Evolutionary conservation across 1,140 invertebrate species (phyloP).

Genomic region (Drosophila pseudoobscura): DNA sequence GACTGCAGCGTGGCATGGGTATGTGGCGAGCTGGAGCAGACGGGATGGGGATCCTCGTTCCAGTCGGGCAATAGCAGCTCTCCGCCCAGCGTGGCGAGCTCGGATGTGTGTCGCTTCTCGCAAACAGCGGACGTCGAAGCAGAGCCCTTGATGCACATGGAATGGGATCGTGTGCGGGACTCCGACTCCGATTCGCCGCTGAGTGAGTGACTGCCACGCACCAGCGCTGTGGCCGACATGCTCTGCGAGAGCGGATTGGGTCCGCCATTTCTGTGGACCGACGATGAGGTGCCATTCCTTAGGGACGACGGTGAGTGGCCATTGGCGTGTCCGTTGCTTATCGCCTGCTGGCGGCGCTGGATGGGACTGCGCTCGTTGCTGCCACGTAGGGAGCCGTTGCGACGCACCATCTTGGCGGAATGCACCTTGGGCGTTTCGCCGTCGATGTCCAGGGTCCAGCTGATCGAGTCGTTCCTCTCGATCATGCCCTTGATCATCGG

Average conservation of each 20-base stretch:
- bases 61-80: conserved; percentile 41
- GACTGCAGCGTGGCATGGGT: conserved; percentile 3
- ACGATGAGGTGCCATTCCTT: conserved; percentile 3
- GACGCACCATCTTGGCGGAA: conserved; percentile 85
- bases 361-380: conserved; percentile 72
- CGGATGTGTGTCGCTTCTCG: conserved; percentile 2
- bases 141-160: conserved; percentile 58
- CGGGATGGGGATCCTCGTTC: conserved; percentile 22
- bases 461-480: conserved; percentile 92
- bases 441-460: conserved; percentile 91
- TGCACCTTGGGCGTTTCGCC: conserved; percentile 87
- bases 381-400: conserved; percentile 85
- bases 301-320: background rate
- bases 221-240: conserved; percentile 84
- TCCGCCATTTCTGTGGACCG: conserved; percentile 25
- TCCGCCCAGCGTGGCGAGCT: conserved; percentile 1
- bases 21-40: conserved; percentile 70
- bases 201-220: conserved; percentile 55
- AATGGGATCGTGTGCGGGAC: conserved; percentile 73
- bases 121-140: conserved; percentile 7
- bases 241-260: conserved; percentile 84
- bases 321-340: conserved; percentile 62
- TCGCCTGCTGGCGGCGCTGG: conserved; percentile 82
- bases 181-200: conserved; percentile 30
- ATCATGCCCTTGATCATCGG: conserved; percentile 90